A percentile compares a stretch with the other conserved stretches of the same genome.
phyloP scores from a whole-genome alignment of 2,888 invertebrate genomes.

The Perizoma affinitatum region DNA sequence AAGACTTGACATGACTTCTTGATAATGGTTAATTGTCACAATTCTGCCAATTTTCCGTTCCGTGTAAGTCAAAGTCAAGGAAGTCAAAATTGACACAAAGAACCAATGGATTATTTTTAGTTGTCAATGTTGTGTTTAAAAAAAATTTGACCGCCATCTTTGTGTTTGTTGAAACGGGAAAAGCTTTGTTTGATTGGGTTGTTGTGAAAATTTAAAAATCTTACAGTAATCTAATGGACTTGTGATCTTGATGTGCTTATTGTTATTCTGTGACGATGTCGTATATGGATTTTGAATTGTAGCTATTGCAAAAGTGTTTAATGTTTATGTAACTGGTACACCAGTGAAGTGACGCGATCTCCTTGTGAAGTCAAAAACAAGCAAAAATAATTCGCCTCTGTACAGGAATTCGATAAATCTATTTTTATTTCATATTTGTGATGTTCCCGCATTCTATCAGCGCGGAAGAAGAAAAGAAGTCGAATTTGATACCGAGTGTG shows the following conservation, averaged over 20 bases:
- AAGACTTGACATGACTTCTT: no score
- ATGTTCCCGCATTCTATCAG: constrained; percentile 87
- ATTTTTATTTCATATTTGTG: constrained; percentile 82
- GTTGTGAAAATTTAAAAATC: not conserved
- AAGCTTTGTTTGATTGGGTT: constrained; percentile 21
- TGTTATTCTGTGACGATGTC: constrained; percentile 66
- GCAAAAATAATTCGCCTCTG: constrained; percentile 70
- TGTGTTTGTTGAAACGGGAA: constrained; percentile 19
- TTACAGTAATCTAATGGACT: not conserved
- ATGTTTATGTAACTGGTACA: constrained; percentile 52
- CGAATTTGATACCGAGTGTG: constrained; percentile 84
- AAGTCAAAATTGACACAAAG: no score
- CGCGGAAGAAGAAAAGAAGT: constrained; percentile 85
- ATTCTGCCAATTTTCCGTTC: no score
- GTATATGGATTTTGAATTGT: constrained; percentile 79
- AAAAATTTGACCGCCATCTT: constrained; percentile 17
- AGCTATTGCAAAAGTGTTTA: constrained; percentile 48
- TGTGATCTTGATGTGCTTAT: constrained; percentile 18
- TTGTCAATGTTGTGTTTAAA: no score
- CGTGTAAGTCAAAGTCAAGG: no score
- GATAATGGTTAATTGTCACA: no score
- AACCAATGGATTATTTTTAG: no score
- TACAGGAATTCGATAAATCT: constrained; percentile 66
- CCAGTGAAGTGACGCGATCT: constrained; percentile 78
- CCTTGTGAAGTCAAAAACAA: constrained; percentile 66